These are phyloP conservation scores for Paradoxurus hermaphroditus DNA, from an alignment of 2,113 vertebrate genomes.

Conservation along the genomic window DNA sequence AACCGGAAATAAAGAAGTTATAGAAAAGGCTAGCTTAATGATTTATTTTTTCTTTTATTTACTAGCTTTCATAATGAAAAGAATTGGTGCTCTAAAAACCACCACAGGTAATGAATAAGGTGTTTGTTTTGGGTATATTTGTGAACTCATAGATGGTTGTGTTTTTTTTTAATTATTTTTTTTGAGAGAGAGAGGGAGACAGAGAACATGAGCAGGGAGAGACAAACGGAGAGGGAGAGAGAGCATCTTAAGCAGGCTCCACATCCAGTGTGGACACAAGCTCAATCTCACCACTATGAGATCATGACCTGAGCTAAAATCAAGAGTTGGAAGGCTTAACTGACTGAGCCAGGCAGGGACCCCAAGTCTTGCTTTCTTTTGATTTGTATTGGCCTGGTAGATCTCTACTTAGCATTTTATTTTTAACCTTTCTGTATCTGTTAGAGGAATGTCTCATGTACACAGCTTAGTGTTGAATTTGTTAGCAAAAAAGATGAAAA, in stretches of 20 bases:
- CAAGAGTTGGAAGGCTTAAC: no score
- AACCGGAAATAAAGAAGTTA: not conserved
- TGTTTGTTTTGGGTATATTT: not conserved
- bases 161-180: not conserved
- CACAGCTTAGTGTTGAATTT: not conserved
- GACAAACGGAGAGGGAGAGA: no score
- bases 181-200: no score
- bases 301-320: no score
- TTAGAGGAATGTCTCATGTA: not conserved
- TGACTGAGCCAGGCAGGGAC: no score
- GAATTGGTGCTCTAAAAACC: not conserved
- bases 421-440: not conserved
- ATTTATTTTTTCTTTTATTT: not conserved
- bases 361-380: no score
- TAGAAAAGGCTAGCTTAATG: not conserved
- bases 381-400: no score
- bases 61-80: not conserved
- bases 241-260: no score
- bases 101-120: not conserved
- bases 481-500: not conserved
- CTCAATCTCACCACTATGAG: no score
- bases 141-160: not conserved
- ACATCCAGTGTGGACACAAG: no score
- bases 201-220: no score
- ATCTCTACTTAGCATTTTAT: not conserved